Evolutionary conservation across 2,888 invertebrate species (phyloP).

Genomic region (Rhamnusium bicolor): DNA sequence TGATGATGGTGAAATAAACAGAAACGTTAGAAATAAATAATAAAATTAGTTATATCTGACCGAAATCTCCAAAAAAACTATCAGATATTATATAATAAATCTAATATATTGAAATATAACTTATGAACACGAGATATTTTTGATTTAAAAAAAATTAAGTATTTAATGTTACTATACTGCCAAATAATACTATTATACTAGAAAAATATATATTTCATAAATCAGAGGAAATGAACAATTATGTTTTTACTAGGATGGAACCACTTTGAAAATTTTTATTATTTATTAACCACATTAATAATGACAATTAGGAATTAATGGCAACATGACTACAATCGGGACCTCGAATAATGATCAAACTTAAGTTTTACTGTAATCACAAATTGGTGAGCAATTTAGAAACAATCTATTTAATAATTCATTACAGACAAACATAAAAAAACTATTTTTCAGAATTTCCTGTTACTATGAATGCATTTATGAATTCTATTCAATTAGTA

Average conservation of each 20-base stretch:
- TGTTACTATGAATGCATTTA: background rate
- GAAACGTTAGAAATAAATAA: too few relatives aligned
- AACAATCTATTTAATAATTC: background rate
- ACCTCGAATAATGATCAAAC: background rate
- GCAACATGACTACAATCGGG: background rate
- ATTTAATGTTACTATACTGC: too few relatives aligned
- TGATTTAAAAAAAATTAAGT: too few relatives aligned
- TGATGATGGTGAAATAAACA: too few relatives aligned
- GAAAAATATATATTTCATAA: too few relatives aligned
- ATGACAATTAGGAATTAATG: conserved; percentile 17
- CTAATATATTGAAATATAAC: too few relatives aligned
- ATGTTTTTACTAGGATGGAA: conserved; percentile 5
- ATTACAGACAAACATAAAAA: background rate
- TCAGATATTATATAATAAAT: too few relatives aligned
- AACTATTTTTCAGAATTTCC: background rate
- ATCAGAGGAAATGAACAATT: conserved; percentile 5
- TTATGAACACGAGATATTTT: too few relatives aligned
- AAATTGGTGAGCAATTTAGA: background rate
- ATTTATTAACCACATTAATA: conserved; percentile 10
- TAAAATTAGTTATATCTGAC: too few relatives aligned
- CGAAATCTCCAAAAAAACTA: too few relatives aligned
- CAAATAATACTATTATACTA: too few relatives aligned
- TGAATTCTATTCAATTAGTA: background rate
- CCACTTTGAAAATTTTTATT: background rate
- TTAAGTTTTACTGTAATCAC: background rate